Evolutionary conservation across 2,113 vertebrate species (phyloP).

Genomic region (Saccopteryx bilineata): DNA sequence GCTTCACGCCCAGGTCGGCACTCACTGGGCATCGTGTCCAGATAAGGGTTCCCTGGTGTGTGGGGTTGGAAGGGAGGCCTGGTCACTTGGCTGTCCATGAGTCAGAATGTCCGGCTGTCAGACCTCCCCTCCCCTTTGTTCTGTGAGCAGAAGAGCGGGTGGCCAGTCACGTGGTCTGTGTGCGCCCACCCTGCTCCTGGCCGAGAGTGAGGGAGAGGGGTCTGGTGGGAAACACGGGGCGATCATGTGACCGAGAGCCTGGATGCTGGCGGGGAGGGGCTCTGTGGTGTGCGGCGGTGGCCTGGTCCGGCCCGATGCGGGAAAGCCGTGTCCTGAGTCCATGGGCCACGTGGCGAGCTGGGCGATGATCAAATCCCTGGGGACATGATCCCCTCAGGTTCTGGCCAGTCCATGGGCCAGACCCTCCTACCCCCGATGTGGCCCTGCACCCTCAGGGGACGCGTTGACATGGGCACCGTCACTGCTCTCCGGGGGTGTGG

Average conservation of each 20-base stretch:
- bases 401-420: neutral
- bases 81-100: neutral
- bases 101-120: neutral
- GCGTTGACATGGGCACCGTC: neutral
- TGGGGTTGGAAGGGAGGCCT: constrained; percentile 1
- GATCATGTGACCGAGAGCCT: neutral
- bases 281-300: neutral
- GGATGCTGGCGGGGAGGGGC: neutral
- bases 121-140: neutral
- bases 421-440: neutral
- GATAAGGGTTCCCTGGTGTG: neutral
- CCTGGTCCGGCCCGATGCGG: neutral
- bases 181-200: neutral
- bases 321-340: neutral
- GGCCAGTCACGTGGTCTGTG: neutral
- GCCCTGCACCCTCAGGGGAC: neutral
- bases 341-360: neutral
- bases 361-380: neutral
- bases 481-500: neutral
- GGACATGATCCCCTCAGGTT: constrained; percentile 10
- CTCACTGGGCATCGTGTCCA: neutral
- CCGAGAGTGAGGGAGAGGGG: neutral
- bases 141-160: neutral
- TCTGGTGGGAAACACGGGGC: neutral
- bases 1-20: neutral